phyloP scores from a whole-genome alignment of 2,888 invertebrate genomes.

The Caenorhabditis sp. region DNA sequence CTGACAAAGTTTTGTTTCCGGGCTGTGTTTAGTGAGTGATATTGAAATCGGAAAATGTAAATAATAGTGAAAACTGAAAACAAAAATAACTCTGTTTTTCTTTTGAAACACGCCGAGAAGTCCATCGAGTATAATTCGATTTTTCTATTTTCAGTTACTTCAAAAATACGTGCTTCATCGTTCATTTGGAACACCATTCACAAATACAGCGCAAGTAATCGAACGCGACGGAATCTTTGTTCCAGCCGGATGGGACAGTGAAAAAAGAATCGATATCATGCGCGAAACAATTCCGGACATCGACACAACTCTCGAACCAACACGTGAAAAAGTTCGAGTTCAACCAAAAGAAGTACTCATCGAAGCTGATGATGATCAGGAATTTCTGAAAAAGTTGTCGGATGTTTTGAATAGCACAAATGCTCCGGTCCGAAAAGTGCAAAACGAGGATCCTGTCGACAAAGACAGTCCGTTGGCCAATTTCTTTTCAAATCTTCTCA shows the following conservation, averaged over 20 bases:
- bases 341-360: constrained; percentile 43
- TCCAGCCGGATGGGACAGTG: constrained; percentile 69
- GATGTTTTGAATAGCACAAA: constrained; percentile 10
- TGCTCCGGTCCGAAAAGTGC: constrained; percentile 4
- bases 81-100: too few relatives aligned
- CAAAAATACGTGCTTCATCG: constrained; percentile 68
- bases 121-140: too few relatives aligned
- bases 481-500: constrained; percentile 68
- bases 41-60: too few relatives aligned
- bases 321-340: constrained; percentile 42
- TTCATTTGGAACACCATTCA: constrained; percentile 64
- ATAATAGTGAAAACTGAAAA: too few relatives aligned
- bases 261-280: constrained; percentile 60
- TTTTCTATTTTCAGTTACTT: constrained; percentile 47
- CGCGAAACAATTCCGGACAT: constrained; percentile 46
- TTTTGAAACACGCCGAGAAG: too few relatives aligned
- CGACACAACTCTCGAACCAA: constrained; percentile 53
- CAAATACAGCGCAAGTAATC: constrained; percentile 63
- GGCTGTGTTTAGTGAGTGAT: too few relatives aligned
- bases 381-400: constrained; percentile 21
- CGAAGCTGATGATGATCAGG: constrained; percentile 63
- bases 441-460: constrained; percentile 40
- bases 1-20: too few relatives aligned
- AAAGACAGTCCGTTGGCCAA: constrained; percentile 63
- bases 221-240: constrained; percentile 66